phyloP scores from a whole-genome alignment of 2,113 vertebrate genomes.

The Opisthocomus hoazin region DNA sequence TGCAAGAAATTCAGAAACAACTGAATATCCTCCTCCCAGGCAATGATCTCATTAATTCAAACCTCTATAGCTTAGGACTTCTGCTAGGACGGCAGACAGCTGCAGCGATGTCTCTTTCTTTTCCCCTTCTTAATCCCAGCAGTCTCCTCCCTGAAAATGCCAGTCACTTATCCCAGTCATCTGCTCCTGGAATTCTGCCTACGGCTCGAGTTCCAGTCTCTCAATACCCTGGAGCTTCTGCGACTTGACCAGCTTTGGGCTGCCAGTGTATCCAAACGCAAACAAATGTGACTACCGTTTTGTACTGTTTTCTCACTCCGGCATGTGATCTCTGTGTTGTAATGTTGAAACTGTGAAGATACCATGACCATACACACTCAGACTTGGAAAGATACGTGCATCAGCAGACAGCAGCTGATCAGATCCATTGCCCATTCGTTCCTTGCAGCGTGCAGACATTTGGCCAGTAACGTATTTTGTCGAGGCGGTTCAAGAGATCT shows the following conservation, averaged over 20 bases:
- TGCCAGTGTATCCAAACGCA: background rate
- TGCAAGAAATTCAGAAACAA: slow-evolving; percentile 57
- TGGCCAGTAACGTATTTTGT: background rate
- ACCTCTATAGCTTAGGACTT: background rate
- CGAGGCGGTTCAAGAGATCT: background rate
- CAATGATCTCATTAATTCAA: slow-evolving; percentile 49
- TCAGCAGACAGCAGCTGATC: background rate
- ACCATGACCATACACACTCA: background rate
- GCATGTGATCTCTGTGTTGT: background rate
- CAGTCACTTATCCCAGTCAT: background rate
- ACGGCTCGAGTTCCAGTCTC: background rate
- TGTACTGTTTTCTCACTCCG: background rate
- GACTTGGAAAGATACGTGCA: background rate
- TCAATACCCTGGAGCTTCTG: background rate
- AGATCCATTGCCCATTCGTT: background rate
- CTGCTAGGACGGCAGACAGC: background rate
- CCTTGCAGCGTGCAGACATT: background rate
- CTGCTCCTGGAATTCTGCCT: background rate
- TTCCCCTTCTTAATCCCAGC: slow-evolving; percentile 28
- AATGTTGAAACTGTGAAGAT: background rate
- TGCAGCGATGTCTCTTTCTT: background rate
- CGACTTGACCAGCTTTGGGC: background rate
- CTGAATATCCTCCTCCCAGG: slow-evolving; percentile 3
- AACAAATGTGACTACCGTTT: background rate
- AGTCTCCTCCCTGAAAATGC: background rate